Base-by-base conservation (phyloP, 2,888 invertebrate genomes). In the Mesorhabditis spiculigera region DNA sequence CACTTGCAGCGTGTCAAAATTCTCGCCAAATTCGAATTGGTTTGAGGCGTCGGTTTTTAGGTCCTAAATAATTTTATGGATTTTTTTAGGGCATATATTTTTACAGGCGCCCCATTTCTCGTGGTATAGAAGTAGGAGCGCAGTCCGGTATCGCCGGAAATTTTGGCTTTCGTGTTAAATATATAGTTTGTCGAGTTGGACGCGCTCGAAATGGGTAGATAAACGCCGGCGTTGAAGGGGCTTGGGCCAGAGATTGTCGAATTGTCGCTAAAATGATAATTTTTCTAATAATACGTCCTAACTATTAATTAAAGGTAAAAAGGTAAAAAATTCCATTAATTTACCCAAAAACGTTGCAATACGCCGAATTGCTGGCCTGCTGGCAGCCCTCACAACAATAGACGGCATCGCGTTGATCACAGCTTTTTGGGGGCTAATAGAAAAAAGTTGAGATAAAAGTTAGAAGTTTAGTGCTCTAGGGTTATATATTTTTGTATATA, bases 311-410 rank as follows among this genome's bases (percentile, higher is more conserved):
- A 50, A 50, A 50, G 13, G n/a, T n/a, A n/a, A n/a, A n/a, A n/a
- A 28, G 28, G 28, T 28, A 28, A 28, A 28, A 28, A 28, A 28
- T 28, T 28, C 28, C 58, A 13, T 50, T 50, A n/a, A 50, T n/a
- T 50, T n/a, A 50, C 58, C 58, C 58, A 50, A 50, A 50, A 50
- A 50, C 58, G n/a, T 50, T 50, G 58, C 58, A 50, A n/a, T 2
- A 50, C 8, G 8, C 58, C 10, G 58, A 50, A 3, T 50, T 50
- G 58, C 58, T 50, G 58, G n/a, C 10, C n/a, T 50, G 8, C 58
- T 10, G 10, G 58, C 58, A 50, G n/a, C 58, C n/a, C 58, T 50
- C 58, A 50, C 58, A 50, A 50, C 58, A 50, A 50, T 50, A 50
- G n/a, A 50, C n/a, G 10, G 58, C n/a, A n/a, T 50, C 58, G 10